Percentiles rank a stretch among this genome's conserved stretches.
phyloP scores from a whole-genome alignment of 2,113 vertebrate species.

The Corythornis cristatus region DNA sequence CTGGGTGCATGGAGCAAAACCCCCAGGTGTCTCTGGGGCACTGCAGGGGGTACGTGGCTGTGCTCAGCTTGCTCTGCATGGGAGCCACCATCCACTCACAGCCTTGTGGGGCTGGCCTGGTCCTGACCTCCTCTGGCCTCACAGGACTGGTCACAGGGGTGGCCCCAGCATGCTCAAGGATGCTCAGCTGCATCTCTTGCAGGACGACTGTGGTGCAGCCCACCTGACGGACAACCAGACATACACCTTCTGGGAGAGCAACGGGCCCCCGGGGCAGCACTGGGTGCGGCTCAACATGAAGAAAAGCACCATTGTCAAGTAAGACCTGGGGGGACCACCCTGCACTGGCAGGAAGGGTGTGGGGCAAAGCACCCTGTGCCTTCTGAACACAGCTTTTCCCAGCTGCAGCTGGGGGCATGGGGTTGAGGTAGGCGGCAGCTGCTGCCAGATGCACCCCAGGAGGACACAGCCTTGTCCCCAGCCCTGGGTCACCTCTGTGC shows the following conservation, averaged over 20 bases:
- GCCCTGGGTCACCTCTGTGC: neutral
- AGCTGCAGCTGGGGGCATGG: neutral
- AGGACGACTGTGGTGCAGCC: slow-evolving; percentile 86
- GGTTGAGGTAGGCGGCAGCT: neutral
- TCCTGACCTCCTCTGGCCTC: neutral
- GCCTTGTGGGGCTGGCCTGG: neutral
- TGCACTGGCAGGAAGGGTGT: neutral
- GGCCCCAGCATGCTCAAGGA: fast-evolving
- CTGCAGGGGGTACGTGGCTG: fast-evolving
- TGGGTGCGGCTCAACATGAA: slow-evolving; percentile 98
- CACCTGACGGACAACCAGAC: slow-evolving; percentile 87
- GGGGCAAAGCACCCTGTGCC: neutral
- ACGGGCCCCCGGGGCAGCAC: slow-evolving; percentile 88
- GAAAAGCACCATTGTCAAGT: slow-evolving; percentile 92
- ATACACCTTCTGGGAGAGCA: slow-evolving; percentile 94
- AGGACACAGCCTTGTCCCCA: neutral
- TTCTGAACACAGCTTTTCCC: neutral
- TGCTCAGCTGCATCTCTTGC: neutral
- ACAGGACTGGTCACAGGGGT: neutral
- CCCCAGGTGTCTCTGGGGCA: neutral
- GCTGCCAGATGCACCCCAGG: neutral
- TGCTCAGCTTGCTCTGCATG: neutral
- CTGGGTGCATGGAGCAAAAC: neutral
- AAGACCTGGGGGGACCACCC: slow-evolving; percentile 13
- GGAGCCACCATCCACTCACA: neutral